phyloP scores from a whole-genome alignment of 2,888 invertebrate genomes.

The Thalpophila matura region DNA sequence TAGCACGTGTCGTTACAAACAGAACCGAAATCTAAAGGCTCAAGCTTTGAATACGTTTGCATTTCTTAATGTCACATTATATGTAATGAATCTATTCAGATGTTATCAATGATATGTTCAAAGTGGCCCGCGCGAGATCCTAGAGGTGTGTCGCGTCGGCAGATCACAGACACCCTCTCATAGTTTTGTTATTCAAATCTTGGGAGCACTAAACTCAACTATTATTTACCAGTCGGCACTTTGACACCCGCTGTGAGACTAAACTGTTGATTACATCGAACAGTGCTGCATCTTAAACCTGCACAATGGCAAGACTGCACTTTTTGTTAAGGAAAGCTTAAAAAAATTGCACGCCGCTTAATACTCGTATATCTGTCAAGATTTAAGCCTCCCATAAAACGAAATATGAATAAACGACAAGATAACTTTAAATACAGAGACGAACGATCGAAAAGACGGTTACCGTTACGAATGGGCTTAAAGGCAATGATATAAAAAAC shows the following conservation, averaged over 20 bases:
- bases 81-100: conserved; percentile 60
- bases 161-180: conserved; percentile 64
- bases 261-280: conserved; percentile 69
- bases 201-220: conserved; percentile 64
- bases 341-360: conserved; percentile 58
- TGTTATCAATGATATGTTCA: conserved; percentile 58
- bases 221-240: conserved; percentile 66
- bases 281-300: conserved; percentile 61
- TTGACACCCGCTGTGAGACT: conserved; percentile 64
- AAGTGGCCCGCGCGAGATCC: conserved; percentile 56
- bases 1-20: conserved; percentile 42
- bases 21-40: conserved; percentile 46
- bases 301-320: conserved; percentile 54
- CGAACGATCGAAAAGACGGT: conserved; percentile 82
- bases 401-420: conserved; percentile 75
- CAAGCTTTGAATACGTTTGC: conserved; percentile 53
- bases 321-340: conserved; percentile 56
- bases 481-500: conserved; percentile 84
- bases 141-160: conserved; percentile 67
- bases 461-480: conserved; percentile 89
- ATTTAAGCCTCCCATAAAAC: conserved; percentile 78
- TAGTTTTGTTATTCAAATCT: conserved; percentile 75
- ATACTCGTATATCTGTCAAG: conserved; percentile 79
- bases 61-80: conserved; percentile 54
- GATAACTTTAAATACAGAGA: conserved; percentile 84